Percentiles rank a stretch among this genome's conserved stretches.
Conservation (phyloP, 2,113 vertebrate species). For the Hippocampus comes region DNA sequence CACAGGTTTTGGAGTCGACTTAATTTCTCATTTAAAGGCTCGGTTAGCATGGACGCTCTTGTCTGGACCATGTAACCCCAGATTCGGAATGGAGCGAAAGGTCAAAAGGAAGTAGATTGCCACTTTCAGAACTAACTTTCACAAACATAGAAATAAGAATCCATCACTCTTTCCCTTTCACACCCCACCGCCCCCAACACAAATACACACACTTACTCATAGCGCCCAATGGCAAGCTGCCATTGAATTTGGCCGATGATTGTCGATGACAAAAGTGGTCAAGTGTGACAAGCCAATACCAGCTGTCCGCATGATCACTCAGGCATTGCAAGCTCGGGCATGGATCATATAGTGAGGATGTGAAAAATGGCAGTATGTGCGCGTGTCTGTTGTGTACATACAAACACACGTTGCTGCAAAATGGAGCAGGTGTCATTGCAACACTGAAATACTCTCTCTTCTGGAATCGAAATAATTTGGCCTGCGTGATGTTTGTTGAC, state of each 20-base stretch:
- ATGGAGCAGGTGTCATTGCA: neutral
- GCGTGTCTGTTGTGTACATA: neutral
- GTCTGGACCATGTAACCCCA: neutral
- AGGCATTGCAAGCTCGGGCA: conserved; percentile 12
- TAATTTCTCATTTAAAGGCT: neutral
- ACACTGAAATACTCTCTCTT: neutral
- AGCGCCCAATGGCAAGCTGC: neutral
- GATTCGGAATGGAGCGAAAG: conserved; percentile 10
- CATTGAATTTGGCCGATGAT: conserved; percentile 6
- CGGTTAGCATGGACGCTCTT: neutral
- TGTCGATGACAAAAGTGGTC: conserved; percentile 12
- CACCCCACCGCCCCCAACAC: neutral
- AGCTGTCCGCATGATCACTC: conserved; percentile 20
- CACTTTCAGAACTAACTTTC: neutral
- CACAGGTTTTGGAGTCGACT: conserved; percentile 10
- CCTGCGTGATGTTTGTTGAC: too few species aligned
- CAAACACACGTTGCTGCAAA: neutral
- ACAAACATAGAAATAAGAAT: neutral
- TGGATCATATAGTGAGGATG: neutral
- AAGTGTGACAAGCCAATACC: conserved; percentile 20
- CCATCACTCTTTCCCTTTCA: neutral
- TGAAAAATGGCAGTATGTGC: conserved; percentile 10
- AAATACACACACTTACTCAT: neutral
- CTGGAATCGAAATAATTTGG: too few species aligned
- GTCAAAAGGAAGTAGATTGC: conserved; percentile 4